Evolutionary conservation across 1,140 invertebrate species (phyloP).

Genomic region (Trachymyrmex cornetzi): DNA sequence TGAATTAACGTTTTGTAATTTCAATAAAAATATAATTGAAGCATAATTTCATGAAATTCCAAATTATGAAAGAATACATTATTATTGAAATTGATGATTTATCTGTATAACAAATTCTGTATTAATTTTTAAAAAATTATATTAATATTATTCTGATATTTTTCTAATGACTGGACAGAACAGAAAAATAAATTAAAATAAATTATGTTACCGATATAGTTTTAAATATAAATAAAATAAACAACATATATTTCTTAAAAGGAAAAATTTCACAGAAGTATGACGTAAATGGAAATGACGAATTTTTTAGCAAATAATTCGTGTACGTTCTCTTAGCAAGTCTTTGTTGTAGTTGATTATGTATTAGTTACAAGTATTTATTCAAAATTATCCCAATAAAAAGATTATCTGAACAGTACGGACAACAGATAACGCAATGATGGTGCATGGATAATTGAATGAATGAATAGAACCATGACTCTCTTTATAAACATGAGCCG

Average conservation of each 20-base stretch:
- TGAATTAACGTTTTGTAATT: neutral
- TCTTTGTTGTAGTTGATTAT: neutral
- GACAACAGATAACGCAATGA: constrained; percentile 9
- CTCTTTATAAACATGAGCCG: neutral
- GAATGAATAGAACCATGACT: neutral
- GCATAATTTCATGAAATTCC: neutral
- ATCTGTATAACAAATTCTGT: neutral
- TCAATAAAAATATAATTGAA: neutral
- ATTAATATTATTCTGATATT: neutral
- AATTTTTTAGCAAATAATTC: neutral
- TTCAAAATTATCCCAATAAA: neutral
- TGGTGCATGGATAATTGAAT: constrained; percentile 27
- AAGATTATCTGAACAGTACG: neutral
- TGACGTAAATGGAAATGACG: neutral
- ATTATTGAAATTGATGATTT: neutral
- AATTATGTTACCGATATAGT: neutral
- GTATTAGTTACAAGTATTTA: constrained; percentile 16
- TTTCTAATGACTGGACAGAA: neutral
- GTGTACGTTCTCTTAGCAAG: neutral
- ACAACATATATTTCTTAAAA: neutral
- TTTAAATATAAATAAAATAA: neutral
- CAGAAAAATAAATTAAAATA: neutral
- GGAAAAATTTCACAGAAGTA: neutral
- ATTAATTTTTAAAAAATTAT: neutral
- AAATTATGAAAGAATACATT: neutral